phyloP scores from a whole-genome alignment of 1,140 invertebrate genomes.

The Zaprionus nigranus region DNA sequence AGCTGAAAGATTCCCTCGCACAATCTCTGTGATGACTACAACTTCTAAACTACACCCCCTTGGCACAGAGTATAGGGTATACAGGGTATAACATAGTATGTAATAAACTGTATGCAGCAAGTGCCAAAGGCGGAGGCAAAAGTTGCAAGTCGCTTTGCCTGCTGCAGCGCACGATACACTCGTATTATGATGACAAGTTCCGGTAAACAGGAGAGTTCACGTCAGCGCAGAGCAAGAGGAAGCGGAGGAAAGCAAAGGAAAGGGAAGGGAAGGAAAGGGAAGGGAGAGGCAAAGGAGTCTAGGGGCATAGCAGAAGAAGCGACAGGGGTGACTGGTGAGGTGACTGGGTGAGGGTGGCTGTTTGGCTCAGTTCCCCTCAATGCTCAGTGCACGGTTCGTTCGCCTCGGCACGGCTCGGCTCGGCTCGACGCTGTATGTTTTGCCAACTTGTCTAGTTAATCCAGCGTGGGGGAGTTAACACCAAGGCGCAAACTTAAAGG shows the following conservation, averaged over 20 bases:
- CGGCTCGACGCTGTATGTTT: constrained; percentile 45
- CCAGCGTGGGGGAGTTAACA: constrained; percentile 54
- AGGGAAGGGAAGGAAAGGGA: no score
- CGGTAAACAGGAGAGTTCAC: background rate
- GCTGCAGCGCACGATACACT: constrained; percentile 24
- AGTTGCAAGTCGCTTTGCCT: constrained; percentile 37
- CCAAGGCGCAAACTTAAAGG: constrained; percentile 50
- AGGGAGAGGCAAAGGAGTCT: constrained; percentile 3
- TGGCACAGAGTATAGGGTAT: background rate
- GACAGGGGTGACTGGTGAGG: no score
- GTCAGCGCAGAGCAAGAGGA: no score
- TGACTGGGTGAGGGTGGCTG: background rate
- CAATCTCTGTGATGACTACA: no score
- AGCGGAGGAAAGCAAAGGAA: background rate
- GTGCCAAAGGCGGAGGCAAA: constrained; percentile 24
- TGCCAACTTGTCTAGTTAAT: constrained; percentile 78
- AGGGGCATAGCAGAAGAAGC: no score
- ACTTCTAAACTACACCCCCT: background rate
- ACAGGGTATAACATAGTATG: constrained; percentile 2
- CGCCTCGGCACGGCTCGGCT: background rate
- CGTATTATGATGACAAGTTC: constrained; percentile 35
- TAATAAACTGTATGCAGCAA: constrained; percentile 24
- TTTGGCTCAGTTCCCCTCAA: no score
- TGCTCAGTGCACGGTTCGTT: background rate
- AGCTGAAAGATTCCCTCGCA: no score